A percentile compares a stretch with the other conserved stretches of the same genome.
Evolutionary conservation across 2,797 vertebrate species (phyloP).

Genomic region (Phalloptychus januarius): DNA sequence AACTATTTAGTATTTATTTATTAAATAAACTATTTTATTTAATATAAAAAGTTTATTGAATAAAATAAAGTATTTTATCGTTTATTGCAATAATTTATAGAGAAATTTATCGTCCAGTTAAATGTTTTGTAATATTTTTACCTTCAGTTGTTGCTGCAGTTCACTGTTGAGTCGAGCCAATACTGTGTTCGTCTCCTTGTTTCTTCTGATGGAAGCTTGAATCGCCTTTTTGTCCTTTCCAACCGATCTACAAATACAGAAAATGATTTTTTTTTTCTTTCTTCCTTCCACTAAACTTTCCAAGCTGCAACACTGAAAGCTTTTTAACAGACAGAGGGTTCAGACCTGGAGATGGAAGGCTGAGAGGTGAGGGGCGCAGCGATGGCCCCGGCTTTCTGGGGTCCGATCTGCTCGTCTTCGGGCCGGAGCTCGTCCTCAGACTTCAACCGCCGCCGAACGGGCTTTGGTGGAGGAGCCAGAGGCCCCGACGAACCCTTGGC

Average conservation of each 20-base stretch:
- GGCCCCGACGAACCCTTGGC: conserved; percentile 89
- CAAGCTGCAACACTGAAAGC: not conserved
- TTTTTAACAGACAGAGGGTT: accelerated
- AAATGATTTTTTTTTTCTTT: not conserved
- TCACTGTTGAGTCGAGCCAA: conserved; percentile 98
- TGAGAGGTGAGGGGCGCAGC: conserved; percentile 90
- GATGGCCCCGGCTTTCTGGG: conserved; percentile 89
- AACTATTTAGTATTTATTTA: no score
- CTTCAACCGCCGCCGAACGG: conserved; percentile 94
- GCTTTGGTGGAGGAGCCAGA: conserved; percentile 95
- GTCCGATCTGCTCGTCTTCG: conserved; percentile 90
- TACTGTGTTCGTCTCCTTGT: conserved; percentile 99
- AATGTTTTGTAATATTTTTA: conserved; percentile 33
- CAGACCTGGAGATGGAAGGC: conserved; percentile 94
- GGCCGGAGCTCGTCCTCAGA: conserved; percentile 96
- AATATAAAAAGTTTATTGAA: no score
- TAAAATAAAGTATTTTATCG: no score
- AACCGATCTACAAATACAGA: conserved; percentile 83
- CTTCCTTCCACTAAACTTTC: not conserved
- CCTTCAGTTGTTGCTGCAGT: conserved; percentile 97
- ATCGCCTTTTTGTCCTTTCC: conserved; percentile 99
- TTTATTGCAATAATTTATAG: no score
- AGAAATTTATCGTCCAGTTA: no score
- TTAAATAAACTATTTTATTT: no score
- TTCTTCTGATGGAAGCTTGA: conserved; percentile 98